Evolutionary conservation across 2,797 vertebrate species (phyloP).

Genomic region (Falco novaeseelandiae): DNA sequence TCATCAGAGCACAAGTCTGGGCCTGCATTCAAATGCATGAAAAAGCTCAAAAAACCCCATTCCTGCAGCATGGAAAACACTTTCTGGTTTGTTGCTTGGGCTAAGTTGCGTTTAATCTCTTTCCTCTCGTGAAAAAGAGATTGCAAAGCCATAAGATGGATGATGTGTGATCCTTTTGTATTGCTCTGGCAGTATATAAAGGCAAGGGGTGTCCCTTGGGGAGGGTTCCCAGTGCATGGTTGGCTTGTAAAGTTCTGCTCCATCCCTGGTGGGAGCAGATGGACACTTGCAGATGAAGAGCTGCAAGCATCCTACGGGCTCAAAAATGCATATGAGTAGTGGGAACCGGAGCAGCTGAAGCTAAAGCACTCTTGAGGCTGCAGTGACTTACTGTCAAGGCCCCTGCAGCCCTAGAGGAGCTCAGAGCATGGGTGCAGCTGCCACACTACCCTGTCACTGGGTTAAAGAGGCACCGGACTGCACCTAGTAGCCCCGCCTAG

Average conservation of each 20-base stretch:
- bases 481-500: accelerated
- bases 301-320: background rate
- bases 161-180: background rate
- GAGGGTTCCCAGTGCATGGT: background rate
- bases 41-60: background rate
- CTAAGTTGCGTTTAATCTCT: background rate
- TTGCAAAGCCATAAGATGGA: accelerated
- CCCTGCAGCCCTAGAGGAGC: background rate
- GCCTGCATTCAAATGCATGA: background rate
- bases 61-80: background rate
- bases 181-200: background rate
- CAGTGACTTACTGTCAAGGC: background rate
- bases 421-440: background rate
- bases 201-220: background rate
- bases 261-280: background rate
- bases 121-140: background rate
- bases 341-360: background rate
- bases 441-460: background rate
- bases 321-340: background rate
- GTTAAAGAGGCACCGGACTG: background rate
- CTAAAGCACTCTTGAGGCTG: background rate
- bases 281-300: background rate
- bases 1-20: background rate
- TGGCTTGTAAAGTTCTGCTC: background rate
- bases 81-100: background rate